Base-by-base conservation (phyloP, 1,140 invertebrate genomes). In the Pararge aegeria region DNA sequence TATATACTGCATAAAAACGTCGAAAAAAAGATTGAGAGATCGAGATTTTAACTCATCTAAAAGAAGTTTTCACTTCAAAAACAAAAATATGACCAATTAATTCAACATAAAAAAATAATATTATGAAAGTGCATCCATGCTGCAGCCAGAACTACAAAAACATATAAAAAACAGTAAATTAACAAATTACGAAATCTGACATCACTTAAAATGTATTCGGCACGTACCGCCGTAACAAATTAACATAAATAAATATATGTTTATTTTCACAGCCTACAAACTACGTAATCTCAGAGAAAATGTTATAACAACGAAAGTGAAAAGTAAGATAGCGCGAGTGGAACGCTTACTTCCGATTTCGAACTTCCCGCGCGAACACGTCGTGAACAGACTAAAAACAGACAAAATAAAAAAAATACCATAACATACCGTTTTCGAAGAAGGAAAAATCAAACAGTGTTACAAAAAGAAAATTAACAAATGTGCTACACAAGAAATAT, bases 341-440 rank as follows among this genome's bases (percentile, higher is more conserved):
- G 38, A 40, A 57, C 64, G 56, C 55, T 74, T 87, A 88, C 83
- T 87, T 88, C 85, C 85, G 82, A 87, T 76, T 73, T 64, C 69
- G 59, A 49, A 66, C 71, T 70, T 73, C 73, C 66, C 70, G 77
- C 71, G 79, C 13, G n/a, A 55, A 72, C 74, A 79, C 82, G 82
- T 83, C 62, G 72, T 55, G 38, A 19, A 69, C 48, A 66, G 51
- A 65, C 67, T 66, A 67, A 51, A 75, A 73, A 66, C 63, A 58
- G 6, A 46, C 44, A 68, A 64, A 61, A 61, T 61, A 29, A 51
- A 29, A 57, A 19, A 55, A 12, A 57, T 42, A 52, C 46, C 59
- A 69, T 65, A 59, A 68, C 57, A 19, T 42, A 1, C 40, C 19
- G 44, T 15, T 9, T 13, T 13, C 44, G 59, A 55, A 64, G n/a